Percentiles rank a stretch among this genome's conserved stretches.
Conservation (phyloP, 2,888 invertebrate genomes). For the Eutolmus rufibarbis region DNA sequence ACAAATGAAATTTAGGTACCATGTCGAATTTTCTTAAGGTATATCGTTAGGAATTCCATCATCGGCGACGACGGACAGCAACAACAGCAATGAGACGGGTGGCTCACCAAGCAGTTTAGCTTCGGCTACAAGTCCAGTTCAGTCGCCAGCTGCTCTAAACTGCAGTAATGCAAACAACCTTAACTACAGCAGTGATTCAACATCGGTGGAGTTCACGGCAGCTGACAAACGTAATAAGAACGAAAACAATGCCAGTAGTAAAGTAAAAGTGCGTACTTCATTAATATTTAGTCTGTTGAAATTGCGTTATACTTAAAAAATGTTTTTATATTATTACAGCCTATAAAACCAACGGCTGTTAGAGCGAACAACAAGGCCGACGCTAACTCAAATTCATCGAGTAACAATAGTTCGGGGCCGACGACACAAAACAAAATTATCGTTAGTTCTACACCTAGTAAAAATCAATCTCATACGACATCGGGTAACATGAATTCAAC, state of each 20-base stretch:
- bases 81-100: slow-evolving; percentile 80
- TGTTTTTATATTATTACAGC: slow-evolving; percentile 65
- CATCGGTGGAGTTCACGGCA: slow-evolving; percentile 54
- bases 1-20: neutral
- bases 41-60: slow-evolving; percentile 54
- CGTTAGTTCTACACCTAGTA: slow-evolving; percentile 63
- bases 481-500: slow-evolving; percentile 54
- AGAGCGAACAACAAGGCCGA: slow-evolving; percentile 66
- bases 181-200: slow-evolving; percentile 82
- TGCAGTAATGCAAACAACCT: slow-evolving; percentile 61
- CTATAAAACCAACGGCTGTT: slow-evolving; percentile 86
- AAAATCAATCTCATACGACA: slow-evolving; percentile 59
- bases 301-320: neutral
- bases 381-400: slow-evolving; percentile 53
- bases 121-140: slow-evolving; percentile 82
- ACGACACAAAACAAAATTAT: slow-evolving; percentile 52
- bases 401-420: slow-evolving; percentile 65
- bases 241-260: slow-evolving; percentile 58
- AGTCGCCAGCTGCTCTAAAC: slow-evolving; percentile 69
- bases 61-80: slow-evolving; percentile 82
- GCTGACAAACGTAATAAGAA: slow-evolving; percentile 71
- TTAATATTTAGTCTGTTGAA: neutral
- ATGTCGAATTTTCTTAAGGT: slow-evolving; percentile 37
- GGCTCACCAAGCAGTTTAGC: slow-evolving; percentile 85
- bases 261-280: slow-evolving; percentile 62